A percentile compares a stretch with the other conserved stretches of the same genome.
These are phyloP conservation scores for Cyclura pinguis DNA, from an alignment of 2,797 vertebrate genomes.

Conservation along the genomic window DNA sequence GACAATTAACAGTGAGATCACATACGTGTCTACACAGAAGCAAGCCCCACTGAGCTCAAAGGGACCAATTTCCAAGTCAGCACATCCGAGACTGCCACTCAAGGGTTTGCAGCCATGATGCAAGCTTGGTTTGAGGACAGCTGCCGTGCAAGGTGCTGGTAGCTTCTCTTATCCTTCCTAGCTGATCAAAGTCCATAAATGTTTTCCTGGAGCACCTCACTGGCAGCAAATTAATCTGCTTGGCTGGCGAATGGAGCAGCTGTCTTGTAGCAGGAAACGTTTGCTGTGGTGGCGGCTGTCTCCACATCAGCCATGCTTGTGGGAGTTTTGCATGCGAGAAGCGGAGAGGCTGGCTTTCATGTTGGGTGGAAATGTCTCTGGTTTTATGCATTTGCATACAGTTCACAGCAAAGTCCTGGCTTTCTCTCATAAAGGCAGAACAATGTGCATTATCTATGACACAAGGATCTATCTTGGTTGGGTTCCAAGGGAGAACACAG, in stretches of 20 bases:
- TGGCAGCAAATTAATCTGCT: neutral
- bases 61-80: no score
- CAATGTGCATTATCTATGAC: neutral
- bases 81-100: neutral
- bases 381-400: neutral
- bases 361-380: neutral
- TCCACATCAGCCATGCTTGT: neutral
- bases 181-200: neutral
- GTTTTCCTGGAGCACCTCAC: neutral
- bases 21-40: no score
- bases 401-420: neutral
- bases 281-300: neutral
- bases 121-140: neutral
- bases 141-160: neutral
- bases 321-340: conserved; percentile 39
- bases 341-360: neutral
- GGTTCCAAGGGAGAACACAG: neutral
- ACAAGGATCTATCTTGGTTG: no score
- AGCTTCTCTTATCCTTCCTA: accelerated
- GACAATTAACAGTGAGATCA: no score
- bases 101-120: neutral
- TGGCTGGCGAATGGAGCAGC: conserved; percentile 21
- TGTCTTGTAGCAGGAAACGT: neutral
- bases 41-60: no score
- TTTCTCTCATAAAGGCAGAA: no score